phyloP scores from a whole-genome alignment of 2,113 vertebrate species.

The Naja naja region DNA sequence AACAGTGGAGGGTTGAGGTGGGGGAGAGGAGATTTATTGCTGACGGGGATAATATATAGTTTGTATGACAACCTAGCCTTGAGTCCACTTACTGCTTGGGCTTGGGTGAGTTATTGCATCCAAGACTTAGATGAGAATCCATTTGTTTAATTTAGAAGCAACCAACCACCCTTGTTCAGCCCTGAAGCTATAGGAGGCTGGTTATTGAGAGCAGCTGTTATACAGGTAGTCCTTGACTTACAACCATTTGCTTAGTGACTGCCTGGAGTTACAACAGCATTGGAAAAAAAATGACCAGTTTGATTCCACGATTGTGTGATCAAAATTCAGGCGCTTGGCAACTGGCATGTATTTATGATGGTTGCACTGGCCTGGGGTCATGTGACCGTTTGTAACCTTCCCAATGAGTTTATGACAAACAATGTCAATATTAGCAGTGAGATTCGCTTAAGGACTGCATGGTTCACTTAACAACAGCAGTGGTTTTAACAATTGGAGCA shows the following conservation, averaged over 20 bases:
- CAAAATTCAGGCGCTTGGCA: background rate
- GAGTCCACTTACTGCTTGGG: slow-evolving; percentile 53
- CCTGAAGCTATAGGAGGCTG: background rate
- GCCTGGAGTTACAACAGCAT: background rate
- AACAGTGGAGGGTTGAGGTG: slow-evolving; percentile 53
- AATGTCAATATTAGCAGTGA: background rate
- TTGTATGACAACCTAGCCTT: slow-evolving; percentile 54
- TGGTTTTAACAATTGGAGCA: background rate
- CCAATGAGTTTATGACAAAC: background rate
- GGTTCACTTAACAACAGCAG: background rate
- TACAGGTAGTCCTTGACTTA: background rate
- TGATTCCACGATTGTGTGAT: background rate
- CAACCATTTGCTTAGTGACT: background rate
- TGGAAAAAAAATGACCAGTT: background rate
- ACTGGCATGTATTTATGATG: background rate
- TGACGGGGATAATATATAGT: slow-evolving; percentile 56
- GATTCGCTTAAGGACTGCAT: background rate
- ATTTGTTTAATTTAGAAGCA: slow-evolving; percentile 63
- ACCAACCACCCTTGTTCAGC: slow-evolving; percentile 40
- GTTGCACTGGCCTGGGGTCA: background rate
- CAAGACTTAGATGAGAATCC: slow-evolving; percentile 43
- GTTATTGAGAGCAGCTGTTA: background rate
- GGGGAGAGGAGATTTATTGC: slow-evolving; percentile 67
- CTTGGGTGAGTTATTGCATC: slow-evolving; percentile 64
- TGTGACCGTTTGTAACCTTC: background rate